Percentiles rank a stretch among this genome's conserved stretches.
Evolutionary conservation across 2,113 vertebrate genomes (phyloP).

Genomic region (Piliocolobus tephrosceles): DNA sequence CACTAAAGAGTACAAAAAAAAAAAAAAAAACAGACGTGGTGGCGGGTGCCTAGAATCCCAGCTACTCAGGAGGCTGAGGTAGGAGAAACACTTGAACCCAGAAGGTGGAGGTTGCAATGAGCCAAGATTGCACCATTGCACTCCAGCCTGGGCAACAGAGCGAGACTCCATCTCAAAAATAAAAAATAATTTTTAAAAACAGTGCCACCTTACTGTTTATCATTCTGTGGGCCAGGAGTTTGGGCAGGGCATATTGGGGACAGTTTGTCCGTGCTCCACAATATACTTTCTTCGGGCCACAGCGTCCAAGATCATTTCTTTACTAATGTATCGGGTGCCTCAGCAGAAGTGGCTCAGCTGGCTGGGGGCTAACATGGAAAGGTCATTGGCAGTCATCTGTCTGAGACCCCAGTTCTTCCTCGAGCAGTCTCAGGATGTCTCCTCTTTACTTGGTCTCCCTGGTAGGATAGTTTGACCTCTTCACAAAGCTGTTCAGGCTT

Average conservation of each 20-base stretch:
- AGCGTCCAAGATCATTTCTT: accelerated
- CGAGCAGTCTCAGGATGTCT: accelerated
- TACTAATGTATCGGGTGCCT: accelerated
- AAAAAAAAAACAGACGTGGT: too few relatives aligned
- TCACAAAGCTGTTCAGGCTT: too few relatives aligned
- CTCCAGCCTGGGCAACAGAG: too few relatives aligned
- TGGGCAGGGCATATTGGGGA: neutral
- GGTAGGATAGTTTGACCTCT: accelerated
- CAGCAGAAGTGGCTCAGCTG: neutral
- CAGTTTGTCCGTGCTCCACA: neutral
- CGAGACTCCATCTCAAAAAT: too few relatives aligned
- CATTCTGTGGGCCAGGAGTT: neutral
- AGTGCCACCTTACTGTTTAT: neutral
- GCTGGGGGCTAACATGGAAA: neutral
- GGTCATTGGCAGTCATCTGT: accelerated
- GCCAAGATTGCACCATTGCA: too few relatives aligned
- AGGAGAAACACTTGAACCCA: too few relatives aligned
- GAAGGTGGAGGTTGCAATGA: too few relatives aligned
- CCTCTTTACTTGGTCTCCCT: neutral
- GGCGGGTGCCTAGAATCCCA: too few relatives aligned
- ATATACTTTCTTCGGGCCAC: neutral
- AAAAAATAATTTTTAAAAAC: neutral
- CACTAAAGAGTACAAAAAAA: too few relatives aligned
- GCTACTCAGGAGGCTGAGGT: too few relatives aligned
- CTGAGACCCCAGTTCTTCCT: too few relatives aligned